phyloP scores from a whole-genome alignment of 2,888 invertebrate genomes.

The Gisinianus flammeolus region DNA sequence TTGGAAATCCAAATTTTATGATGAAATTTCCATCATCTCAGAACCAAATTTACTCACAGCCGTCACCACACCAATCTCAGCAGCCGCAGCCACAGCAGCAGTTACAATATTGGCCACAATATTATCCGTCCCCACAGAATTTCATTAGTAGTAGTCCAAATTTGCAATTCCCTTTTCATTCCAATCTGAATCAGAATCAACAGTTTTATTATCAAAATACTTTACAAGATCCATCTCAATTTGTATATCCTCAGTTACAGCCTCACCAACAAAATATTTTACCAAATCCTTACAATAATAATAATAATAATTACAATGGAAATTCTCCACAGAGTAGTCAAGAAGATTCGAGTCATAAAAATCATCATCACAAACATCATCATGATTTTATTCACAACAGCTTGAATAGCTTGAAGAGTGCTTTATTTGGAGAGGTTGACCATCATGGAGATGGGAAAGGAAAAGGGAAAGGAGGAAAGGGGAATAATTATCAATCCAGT shows the following conservation, averaged over 20 bases:
- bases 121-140: neutral
- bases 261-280: neutral
- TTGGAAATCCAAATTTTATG: neutral
- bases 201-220: too few species aligned
- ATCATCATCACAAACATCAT: neutral
- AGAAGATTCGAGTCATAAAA: neutral
- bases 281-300: neutral
- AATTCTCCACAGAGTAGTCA: too few species aligned
- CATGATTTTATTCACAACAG: constrained; percentile 3
- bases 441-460: constrained; percentile 6
- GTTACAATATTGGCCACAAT: too few species aligned
- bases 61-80: neutral
- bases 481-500: constrained; percentile 1
- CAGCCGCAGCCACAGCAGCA: too few species aligned
- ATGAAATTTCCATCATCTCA: neutral
- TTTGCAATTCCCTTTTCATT: too few species aligned
- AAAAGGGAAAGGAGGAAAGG: neutral
- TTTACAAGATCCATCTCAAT: neutral
- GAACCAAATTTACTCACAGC: too few species aligned
- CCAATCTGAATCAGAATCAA: too few species aligned
- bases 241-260: neutral
- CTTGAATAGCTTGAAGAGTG: neutral
- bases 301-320: neutral
- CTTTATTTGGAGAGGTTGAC: neutral
- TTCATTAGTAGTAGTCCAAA: too few species aligned